Conservation (phyloP, 2,113 vertebrate genomes). For the Cheirogaleus medius region DNA sequence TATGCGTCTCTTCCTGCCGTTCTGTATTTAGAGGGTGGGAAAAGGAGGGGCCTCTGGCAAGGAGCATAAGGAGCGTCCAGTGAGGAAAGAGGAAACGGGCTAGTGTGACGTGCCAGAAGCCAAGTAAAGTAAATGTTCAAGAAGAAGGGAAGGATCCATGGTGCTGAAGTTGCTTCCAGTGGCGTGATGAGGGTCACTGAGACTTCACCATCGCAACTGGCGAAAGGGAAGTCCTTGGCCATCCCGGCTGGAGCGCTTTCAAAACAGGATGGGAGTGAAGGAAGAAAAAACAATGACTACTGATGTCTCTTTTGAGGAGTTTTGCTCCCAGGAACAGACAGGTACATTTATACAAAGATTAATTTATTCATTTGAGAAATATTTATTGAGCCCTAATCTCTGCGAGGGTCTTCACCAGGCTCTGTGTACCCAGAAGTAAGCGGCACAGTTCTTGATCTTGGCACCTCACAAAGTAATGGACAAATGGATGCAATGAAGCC, state of each 20-base stretch:
- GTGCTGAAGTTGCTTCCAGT: not conserved
- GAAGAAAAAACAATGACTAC: conserved; percentile 12
- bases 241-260: not conserved
- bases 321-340: conserved; percentile 18
- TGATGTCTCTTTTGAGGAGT: conserved; percentile 13
- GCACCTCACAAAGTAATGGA: not conserved
- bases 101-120: not conserved
- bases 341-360: not conserved
- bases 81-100: not conserved
- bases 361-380: conserved; percentile 6
- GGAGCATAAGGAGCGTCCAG: not conserved
- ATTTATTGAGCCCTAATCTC: not conserved
- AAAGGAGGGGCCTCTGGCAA: not conserved
- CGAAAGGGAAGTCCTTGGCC: not conserved
- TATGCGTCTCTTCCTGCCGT: not conserved
- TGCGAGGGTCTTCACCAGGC: not conserved
- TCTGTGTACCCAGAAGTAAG: not conserved
- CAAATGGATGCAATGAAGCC: not conserved
- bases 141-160: not conserved
- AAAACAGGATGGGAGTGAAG: not conserved
- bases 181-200: not conserved
- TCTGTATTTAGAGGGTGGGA: not conserved
- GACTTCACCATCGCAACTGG: not conserved
- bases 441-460: not conserved
- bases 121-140: not conserved